Conservation (phyloP, 2,113 vertebrate genomes). For the Ahaetulla prasina region DNA sequence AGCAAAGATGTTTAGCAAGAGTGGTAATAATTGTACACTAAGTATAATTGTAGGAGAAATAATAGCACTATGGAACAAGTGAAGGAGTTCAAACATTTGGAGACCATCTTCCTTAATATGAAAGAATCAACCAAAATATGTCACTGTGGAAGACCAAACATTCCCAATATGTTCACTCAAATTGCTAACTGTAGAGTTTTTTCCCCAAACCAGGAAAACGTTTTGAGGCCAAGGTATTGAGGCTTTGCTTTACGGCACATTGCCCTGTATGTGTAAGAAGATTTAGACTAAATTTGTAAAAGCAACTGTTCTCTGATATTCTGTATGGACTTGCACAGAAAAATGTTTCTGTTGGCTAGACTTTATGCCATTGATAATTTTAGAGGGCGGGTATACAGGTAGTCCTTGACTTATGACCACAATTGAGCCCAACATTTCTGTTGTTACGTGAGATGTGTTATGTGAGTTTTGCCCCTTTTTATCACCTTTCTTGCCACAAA, state of each 20-base stretch:
- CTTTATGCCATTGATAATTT: not conserved
- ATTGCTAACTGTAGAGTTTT: not conserved
- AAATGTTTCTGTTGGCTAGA: not conserved
- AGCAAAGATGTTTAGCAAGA: too few species aligned
- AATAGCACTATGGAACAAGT: not conserved
- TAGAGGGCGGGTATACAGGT: not conserved
- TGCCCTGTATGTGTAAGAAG: not conserved
- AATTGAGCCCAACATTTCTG: too few species aligned
- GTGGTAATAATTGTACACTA: too few species aligned
- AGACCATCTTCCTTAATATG: not conserved
- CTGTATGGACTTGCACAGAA: not conserved
- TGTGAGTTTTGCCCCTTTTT: too few species aligned
- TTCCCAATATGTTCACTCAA: not conserved
- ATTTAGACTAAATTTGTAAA: not conserved
- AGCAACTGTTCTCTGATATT: not conserved
- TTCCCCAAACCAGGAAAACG: too few species aligned
- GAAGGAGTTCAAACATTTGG: not conserved
- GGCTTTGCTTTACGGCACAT: not conserved
- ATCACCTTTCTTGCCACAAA: too few species aligned
- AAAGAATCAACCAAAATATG: not conserved
- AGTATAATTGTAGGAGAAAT: too few species aligned
- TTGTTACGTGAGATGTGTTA: too few species aligned
- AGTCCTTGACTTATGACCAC: too few species aligned
- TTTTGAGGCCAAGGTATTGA: too few species aligned
- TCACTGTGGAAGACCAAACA: not conserved